These are phyloP conservation scores for Nomia melanderi DNA, from an alignment of 1,140 invertebrate species.

Conservation along the genomic window DNA sequence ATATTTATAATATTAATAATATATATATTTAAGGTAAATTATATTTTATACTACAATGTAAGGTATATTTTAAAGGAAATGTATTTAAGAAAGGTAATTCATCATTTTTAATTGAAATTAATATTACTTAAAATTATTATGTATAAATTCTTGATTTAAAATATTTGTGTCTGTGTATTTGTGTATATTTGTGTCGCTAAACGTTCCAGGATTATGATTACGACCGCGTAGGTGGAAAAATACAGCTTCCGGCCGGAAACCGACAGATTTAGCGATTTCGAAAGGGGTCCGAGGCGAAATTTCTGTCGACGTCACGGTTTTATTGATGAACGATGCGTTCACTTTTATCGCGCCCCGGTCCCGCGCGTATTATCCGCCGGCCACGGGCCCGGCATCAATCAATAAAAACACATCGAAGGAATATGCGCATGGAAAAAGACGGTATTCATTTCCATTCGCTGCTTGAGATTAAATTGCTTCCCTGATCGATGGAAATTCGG, in stretches of 20 bases:
- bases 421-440: constrained; percentile 38
- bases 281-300: not conserved
- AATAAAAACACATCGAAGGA: constrained; percentile 24
- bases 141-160: too few species aligned
- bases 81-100: too few species aligned
- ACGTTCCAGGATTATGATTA: not conserved
- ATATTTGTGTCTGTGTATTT: too few species aligned
- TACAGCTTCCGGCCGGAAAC: not conserved
- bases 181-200: too few species aligned
- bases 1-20: too few species aligned
- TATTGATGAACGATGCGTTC: constrained; percentile 7
- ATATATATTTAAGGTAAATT: too few species aligned
- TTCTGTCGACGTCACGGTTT: constrained; percentile 22
- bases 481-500: constrained; percentile 22
- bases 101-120: too few species aligned
- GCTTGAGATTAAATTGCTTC: constrained; percentile 16
- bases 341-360: not conserved
- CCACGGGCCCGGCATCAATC: constrained; percentile 15
- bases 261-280: not conserved
- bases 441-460: constrained; percentile 19
- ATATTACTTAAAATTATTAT: too few species aligned
- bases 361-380: not conserved
- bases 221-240: not conserved
- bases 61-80: too few species aligned
- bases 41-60: too few species aligned